Evolutionary conservation across 2,797 vertebrate species (phyloP), one percentile per base, ranked within the genome.

Genomic region (Microhierax caerulescens): DNA sequence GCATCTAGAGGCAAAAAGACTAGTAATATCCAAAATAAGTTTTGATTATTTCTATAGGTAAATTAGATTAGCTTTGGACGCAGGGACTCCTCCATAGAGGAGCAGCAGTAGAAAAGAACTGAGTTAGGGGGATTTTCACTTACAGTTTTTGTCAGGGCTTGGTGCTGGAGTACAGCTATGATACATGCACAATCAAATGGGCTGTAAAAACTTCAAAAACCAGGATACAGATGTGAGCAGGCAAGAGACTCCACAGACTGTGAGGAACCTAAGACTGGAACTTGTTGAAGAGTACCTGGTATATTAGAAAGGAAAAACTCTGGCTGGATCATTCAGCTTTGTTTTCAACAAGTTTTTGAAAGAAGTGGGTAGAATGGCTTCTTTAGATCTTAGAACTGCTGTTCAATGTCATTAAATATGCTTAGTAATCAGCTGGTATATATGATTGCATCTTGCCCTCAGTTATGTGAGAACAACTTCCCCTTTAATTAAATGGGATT

Each of bases 391-490:
- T 84, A 93, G 74, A 94, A 95, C 65, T 74, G 81, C 63, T 92
- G 59, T 95, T 95, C 74, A 91, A 47, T 91, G 51, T 94, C 69
- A 93, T 95, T 96, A 97, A 93, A 91, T 79, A 95, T 91, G 88
- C 93, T 97, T 89, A 96, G 95, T 91, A 97, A 97, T 96, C 95
- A 96, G 84, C 25, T 90, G 86, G 79, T 92, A 94, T 68, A 60
- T 89, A 69, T 93, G 90, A 97, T 84, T 95, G 83, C 93, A 93
- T 82, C 93, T 95, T 95, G 85, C 91, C 93, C 69, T 95, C 64
- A 70, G 96, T 85, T 96, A 78, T 1, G 3, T 92, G 90, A 95
- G 85, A 95, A 95, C 90, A 95, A 94, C 96, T 96, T 97, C 95
- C 93, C 73, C 88, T 93, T 85, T 86, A 97, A 95, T 95, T 97